Evolutionary conservation across 2,113 vertebrate species (phyloP), one percentile per base, ranked within the genome.

Genomic region (Phrynosoma platyrhinos): DNA sequence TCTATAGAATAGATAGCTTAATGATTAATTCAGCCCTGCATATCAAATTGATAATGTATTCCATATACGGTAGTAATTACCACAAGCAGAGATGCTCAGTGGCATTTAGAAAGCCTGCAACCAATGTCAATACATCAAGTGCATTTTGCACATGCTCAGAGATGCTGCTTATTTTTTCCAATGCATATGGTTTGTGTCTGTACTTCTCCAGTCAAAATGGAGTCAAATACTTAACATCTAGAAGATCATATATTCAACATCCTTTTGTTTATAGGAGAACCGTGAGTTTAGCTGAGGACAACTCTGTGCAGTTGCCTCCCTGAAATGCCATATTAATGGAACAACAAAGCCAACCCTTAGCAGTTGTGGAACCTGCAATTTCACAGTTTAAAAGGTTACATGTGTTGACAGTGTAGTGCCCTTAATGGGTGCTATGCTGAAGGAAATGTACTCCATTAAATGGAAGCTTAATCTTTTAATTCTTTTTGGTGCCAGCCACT

Each of bases 371-470:
- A 91, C 88, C 68, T 81, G 81, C n/a, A 74, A 88, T 89, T 91
- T 86, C 81, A 83, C 93, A 91, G 92, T 5, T 85, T 16, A 30
- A 94, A 91, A 68, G 30, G 89, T 84, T 8, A 14, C 83, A 85
- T 90, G 40, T 85, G 40, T 4, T 0, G 84, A 90, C 93, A 90
- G 88, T 87, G 66, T 42, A 1, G 79, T 20, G 79, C 77, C 91
- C 89, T 93, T 92, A 93, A 94, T 94, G 93, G 92, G 82, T 92
- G 85, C 5, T 18, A 82, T 30, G 1, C 86, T 40, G 89, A 87
- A 64, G 83, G 91, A 91, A 89, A 94, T 86, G 53, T 92, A 94
- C 92, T 96, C 94, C 92, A 93, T 92, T 92, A 93, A 96, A 93
- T 90, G 89, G 27, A 91, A 94, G 95, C 74, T 81, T 88, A 91